Evolutionary conservation across 2,888 invertebrate genomes (phyloP).

Genomic region (Pyralis farinalis): DNA sequence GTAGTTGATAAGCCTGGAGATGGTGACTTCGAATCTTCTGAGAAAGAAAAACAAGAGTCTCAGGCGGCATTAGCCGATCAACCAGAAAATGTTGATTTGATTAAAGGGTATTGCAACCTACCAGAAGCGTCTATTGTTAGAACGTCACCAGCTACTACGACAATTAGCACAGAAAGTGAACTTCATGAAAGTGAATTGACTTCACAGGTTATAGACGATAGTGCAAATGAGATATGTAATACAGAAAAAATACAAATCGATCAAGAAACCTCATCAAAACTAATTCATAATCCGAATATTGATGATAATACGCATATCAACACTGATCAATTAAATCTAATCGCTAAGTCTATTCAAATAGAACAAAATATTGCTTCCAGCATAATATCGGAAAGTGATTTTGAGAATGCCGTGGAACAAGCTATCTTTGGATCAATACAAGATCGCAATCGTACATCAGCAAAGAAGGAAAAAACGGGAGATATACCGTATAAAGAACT

Average conservation of each 20-base stretch:
- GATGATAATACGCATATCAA: background rate
- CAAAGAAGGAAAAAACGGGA: constrained; percentile 25
- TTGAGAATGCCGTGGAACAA: constrained; percentile 62
- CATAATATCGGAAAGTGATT: constrained; percentile 26
- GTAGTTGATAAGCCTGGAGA: constrained; percentile 1
- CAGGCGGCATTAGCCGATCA: too few species aligned
- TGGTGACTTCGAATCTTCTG: background rate
- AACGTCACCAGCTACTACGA: too few species aligned
- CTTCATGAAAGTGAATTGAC: too few species aligned
- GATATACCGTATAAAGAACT: constrained; percentile 53
- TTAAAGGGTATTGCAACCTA: too few species aligned
- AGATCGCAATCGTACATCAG: constrained; percentile 56
- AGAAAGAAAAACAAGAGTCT: background rate
- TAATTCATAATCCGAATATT: background rate
- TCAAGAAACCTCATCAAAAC: background rate
- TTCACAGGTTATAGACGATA: too few species aligned
- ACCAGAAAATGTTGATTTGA: too few species aligned
- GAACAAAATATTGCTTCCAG: background rate
- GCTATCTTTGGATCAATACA: constrained; percentile 84
- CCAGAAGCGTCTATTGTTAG: too few species aligned
- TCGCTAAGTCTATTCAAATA: background rate
- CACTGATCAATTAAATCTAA: too few species aligned
- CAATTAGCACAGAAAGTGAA: too few species aligned
- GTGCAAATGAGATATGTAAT: too few species aligned
- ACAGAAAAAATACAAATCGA: background rate